Percentiles rank a stretch among this genome's conserved stretches.
Evolutionary conservation across 2,113 vertebrate species (phyloP).

Genomic region (Bothrops jararaca): DNA sequence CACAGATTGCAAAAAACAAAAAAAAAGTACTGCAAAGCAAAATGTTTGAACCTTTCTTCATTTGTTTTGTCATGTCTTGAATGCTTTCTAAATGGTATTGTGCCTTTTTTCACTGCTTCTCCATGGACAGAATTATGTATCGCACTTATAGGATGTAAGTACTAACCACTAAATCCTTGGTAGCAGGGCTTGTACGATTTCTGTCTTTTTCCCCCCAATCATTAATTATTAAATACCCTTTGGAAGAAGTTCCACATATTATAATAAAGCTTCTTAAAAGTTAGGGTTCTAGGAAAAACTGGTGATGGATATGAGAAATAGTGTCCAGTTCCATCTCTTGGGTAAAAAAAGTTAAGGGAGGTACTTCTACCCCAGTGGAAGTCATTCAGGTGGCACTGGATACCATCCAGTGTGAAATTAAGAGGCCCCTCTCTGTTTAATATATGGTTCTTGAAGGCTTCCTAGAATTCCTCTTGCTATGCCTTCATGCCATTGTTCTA

Average conservation of each 20-base stretch:
- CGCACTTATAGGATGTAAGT: slow-evolving; percentile 99
- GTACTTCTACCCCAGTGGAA: too few relatives aligned
- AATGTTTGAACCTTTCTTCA: slow-evolving; percentile 71
- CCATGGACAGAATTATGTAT: slow-evolving; percentile 99
- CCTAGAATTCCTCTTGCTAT: background rate
- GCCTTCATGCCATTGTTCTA: background rate
- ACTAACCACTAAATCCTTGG: slow-evolving; percentile 77
- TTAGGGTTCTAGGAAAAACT: background rate
- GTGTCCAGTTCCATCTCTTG: background rate
- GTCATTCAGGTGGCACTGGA: background rate
- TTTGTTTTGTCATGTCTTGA: slow-evolving; percentile 75
- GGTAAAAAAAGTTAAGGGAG: too few relatives aligned
- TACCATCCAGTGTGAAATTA: background rate
- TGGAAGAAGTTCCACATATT: background rate
- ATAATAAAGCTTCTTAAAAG: background rate
- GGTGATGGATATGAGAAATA: background rate
- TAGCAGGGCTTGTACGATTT: slow-evolving; percentile 69
- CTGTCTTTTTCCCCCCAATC: slow-evolving; percentile 46
- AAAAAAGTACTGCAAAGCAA: slow-evolving; percentile 49
- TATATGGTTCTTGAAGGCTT: background rate
- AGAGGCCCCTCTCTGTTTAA: background rate
- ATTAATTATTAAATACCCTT: slow-evolving; percentile 48
- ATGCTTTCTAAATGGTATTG: slow-evolving; percentile 82
- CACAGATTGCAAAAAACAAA: slow-evolving; percentile 38
- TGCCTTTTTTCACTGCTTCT: slow-evolving; percentile 88